phyloP scores from a whole-genome alignment of 2,113 vertebrate species.

The Alligator mississippiensis region DNA sequence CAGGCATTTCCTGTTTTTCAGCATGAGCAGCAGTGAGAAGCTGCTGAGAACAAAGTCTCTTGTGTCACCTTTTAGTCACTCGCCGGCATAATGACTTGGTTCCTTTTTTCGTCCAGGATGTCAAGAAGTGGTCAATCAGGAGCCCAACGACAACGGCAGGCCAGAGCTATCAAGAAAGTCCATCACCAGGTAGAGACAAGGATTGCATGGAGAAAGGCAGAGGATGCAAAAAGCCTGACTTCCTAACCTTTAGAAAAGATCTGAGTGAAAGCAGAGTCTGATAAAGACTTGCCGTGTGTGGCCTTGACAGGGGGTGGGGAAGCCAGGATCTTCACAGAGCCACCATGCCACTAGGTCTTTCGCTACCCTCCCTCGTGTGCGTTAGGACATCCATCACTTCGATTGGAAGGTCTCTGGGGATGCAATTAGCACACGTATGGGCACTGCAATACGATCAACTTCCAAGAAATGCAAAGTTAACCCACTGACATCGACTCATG shows the following conservation, averaged over 20 bases:
- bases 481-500: conserved; percentile 54
- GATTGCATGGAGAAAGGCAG: no score
- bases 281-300: background rate
- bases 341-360: background rate
- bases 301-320: background rate
- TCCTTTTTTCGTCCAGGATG: conserved; percentile 41
- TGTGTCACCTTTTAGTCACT: conserved; percentile 15
- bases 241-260: background rate
- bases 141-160: conserved; percentile 21
- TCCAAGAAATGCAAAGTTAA: conserved; percentile 54
- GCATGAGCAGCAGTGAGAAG: background rate
- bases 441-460: conserved; percentile 50
- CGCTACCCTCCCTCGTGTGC: background rate
- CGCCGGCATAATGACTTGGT: background rate
- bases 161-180: background rate
- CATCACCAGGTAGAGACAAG: no score
- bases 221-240: background rate
- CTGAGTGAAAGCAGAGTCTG: background rate
- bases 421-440: conserved; percentile 71
- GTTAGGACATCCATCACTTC: conserved; percentile 67
- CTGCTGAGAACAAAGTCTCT: conserved; percentile 8
- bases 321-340: no score
- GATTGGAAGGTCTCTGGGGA: conserved; percentile 53
- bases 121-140: background rate
- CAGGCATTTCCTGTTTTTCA: conserved; percentile 70